Evolutionary conservation across 2,797 vertebrate species (phyloP), one percentile per base, ranked within the genome.

Genomic region (Hirundo rustica): DNA sequence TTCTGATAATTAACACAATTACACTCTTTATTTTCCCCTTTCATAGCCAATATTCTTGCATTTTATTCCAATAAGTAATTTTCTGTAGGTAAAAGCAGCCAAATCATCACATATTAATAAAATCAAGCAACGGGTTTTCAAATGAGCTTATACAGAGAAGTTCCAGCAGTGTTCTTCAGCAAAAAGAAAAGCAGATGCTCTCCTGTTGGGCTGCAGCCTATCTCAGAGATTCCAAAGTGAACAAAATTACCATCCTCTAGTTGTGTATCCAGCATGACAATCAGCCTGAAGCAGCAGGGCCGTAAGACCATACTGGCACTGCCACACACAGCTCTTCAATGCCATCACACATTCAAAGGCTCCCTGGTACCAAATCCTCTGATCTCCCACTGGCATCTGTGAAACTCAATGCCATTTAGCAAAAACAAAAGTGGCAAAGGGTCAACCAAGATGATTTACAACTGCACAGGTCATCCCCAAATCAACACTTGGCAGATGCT

Each of bases 1-100:
- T 93, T 94, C 75, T 92, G 88, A 94, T 95, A 97, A 98, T 98
- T 98, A 98, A 97, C 97, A 96, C 93, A 97, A 98, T 98, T 97
- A 97, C 34, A 89, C 96, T 93, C 93, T 95, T 75, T 55, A 68
- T 94, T 94, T 95, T 74, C 44, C 85, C 80, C 67, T 94, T 97
- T 94, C 2, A 1, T 92, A 91, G 95, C 86, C 85, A 92, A 57
- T 73, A 89, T 92, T 91, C 72, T 50, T 82, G 81, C 88, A 77
- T 93, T 92, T 55, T 65, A 79, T 75, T 70, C 74, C 15, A 48
- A 80, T 67, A 95, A 94, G 50, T 82, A n/a, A 75, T 94, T 95
- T 96, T 96, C 61, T 57, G n/a, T 61, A 95, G 88, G 94, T 96
- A 82, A 85, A 92, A 95, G 53, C 30, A 82, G 53, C 55, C 93